Conservation (phyloP, 2,888 invertebrate genomes). For the Latrodectus hesperus region DNA sequence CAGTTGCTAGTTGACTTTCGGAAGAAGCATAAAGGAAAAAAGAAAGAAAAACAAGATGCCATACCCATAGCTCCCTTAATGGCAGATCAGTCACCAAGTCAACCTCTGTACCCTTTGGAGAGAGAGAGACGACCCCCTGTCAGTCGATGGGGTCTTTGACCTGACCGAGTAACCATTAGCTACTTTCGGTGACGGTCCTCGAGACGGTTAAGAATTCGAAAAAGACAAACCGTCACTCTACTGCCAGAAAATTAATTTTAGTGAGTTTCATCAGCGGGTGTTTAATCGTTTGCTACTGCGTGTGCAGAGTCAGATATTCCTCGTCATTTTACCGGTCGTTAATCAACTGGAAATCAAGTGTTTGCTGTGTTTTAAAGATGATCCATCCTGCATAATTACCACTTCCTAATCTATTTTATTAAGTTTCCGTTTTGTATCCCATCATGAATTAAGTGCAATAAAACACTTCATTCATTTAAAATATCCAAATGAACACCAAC, state of each 20-base stretch:
- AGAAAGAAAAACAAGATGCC: not conserved
- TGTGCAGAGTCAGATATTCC: not conserved
- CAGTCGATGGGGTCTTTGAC: constrained; percentile 26
- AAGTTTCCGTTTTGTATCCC: no score
- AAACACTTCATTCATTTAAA: no score
- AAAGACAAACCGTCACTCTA: constrained; percentile 4
- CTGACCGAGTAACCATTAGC: constrained; percentile 22
- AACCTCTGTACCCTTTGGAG: not conserved
- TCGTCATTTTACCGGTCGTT: no score
- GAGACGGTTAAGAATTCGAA: constrained; percentile 34
- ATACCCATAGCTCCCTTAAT: not conserved
- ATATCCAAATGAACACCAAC: no score
- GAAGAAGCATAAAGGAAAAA: not conserved
- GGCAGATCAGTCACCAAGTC: constrained; percentile 23
- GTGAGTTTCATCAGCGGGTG: not conserved
- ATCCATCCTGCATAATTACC: no score
- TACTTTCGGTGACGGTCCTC: constrained; percentile 13
- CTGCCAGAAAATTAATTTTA: constrained; percentile 1
- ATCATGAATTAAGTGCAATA: no score
- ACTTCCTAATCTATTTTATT: no score
- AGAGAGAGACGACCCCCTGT: constrained; percentile 20
- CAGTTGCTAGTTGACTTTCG: not conserved
- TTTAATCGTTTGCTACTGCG: not conserved
- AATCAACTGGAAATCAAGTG: no score
- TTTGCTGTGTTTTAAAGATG: no score